Conservation (phyloP, 2,888 invertebrate species). For the Hemistola chrysoprasaria region DNA sequence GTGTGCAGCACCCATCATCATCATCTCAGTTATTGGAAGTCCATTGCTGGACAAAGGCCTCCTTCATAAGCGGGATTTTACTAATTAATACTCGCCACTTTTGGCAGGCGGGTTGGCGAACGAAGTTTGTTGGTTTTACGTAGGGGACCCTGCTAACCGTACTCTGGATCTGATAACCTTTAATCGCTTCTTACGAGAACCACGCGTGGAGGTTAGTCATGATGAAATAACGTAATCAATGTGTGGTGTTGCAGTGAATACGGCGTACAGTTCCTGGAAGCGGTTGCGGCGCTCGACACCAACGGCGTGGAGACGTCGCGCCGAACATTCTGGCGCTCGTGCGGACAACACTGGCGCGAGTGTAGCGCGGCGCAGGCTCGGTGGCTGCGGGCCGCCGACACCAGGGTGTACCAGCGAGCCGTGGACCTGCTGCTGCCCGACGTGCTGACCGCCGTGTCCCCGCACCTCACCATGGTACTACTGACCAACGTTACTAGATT, state of each 20-base stretch:
- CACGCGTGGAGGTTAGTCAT: too few relatives aligned
- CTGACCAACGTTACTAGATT: constrained; percentile 51
- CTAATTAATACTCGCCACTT: too few relatives aligned
- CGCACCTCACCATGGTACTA: constrained; percentile 95
- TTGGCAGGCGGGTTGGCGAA: too few relatives aligned
- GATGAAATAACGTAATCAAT: not conserved
- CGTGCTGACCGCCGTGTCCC: constrained; percentile 96
- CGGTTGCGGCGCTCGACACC: constrained; percentile 95
- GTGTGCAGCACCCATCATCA: too few relatives aligned
- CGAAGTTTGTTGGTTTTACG: too few relatives aligned
- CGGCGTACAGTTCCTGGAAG: constrained; percentile 96
- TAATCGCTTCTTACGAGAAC: too few relatives aligned
- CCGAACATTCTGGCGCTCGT: constrained; percentile 95
- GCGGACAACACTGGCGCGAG: constrained; percentile 89
- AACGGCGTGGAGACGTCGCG: constrained; percentile 94
- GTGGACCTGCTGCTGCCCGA: constrained; percentile 98
- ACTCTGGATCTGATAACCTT: too few relatives aligned
- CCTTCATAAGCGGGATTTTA: too few relatives aligned
- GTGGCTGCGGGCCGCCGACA: constrained; percentile 92
- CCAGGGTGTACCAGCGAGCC: constrained; percentile 96
- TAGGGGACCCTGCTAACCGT: too few relatives aligned
- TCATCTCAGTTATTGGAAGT: too few relatives aligned
- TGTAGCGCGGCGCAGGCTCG: constrained; percentile 83
- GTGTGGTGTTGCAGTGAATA: constrained; percentile 86
- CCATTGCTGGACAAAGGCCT: too few relatives aligned